A percentile compares a stretch with the other conserved stretches of the same genome.
Conservation (phyloP, 2,888 invertebrate species). For the Ommatoiulus sabulosus region DNA sequence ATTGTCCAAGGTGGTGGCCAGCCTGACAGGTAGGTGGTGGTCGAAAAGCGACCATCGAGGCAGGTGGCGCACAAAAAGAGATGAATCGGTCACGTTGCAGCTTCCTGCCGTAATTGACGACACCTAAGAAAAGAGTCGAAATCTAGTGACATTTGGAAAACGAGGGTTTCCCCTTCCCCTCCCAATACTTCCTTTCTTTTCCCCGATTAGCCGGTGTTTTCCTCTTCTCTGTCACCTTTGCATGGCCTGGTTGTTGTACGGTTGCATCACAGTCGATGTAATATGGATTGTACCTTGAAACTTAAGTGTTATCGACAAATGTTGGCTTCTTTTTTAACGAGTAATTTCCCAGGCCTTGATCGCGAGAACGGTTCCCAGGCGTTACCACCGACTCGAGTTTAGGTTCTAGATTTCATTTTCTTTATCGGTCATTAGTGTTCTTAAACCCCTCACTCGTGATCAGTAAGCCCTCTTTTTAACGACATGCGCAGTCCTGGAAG, state of each 20-base stretch:
- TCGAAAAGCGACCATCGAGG: not conserved
- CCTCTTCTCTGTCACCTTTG: not conserved
- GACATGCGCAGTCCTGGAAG: too few species aligned
- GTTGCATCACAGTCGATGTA: conserved; percentile 18
- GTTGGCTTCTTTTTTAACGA: not conserved
- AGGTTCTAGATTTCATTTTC: too few species aligned
- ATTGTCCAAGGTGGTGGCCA: not conserved
- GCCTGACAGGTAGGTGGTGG: not conserved
- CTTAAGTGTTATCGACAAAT: not conserved
- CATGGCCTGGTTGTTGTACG: conserved; percentile 34
- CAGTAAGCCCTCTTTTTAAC: too few species aligned
- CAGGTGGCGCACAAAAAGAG: not conserved
- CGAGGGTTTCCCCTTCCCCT: not conserved
- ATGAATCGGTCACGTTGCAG: not conserved
- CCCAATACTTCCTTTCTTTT: not conserved
- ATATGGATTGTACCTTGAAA: conserved; percentile 19
- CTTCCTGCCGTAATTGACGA: not conserved
- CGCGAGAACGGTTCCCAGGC: not conserved
- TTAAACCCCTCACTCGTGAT: too few species aligned
- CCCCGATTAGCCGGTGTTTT: not conserved
- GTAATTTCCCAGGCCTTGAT: not conserved
- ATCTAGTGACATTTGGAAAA: too few species aligned
- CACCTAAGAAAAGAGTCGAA: not conserved
- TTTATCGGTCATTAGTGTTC: too few species aligned
- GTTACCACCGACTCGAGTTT: too few species aligned